phyloP scores from a whole-genome alignment of 2,797 vertebrate species.

The Sebastes glaucus region DNA sequence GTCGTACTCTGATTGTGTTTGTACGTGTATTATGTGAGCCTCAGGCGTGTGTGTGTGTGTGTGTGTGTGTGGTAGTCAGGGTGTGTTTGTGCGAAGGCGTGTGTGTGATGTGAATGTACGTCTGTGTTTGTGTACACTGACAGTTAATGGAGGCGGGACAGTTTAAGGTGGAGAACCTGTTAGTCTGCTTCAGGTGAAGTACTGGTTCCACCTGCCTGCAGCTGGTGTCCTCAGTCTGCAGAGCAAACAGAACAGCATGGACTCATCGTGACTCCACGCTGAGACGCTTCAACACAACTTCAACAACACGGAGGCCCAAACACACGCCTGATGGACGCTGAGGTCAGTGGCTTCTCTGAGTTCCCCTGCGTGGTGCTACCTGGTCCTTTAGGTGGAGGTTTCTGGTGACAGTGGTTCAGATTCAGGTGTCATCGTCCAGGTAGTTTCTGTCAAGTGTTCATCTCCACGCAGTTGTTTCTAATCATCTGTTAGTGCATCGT shows the following conservation, averaged over 20 bases:
- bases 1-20: neutral
- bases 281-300: neutral
- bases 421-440: neutral
- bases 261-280: constrained; percentile 1
- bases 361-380: neutral
- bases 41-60: constrained; percentile 26
- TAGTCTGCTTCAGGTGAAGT: constrained; percentile 60
- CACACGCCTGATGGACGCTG: constrained; percentile 11
- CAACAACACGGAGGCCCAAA: neutral
- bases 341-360: constrained; percentile 53
- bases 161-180: constrained; percentile 69
- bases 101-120: neutral
- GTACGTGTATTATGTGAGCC: neutral
- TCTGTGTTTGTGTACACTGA: constrained; percentile 33
- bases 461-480: neutral
- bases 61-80: constrained; percentile 9
- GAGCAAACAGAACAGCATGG: constrained; percentile 42
- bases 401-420: neutral
- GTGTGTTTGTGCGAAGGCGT: constrained; percentile 50
- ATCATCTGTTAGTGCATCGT: too few species aligned
- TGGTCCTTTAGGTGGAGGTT: neutral
- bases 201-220: constrained; percentile 16
- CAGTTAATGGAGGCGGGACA: constrained; percentile 9
- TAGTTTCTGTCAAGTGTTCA: constrained; percentile 26
- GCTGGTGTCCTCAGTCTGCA: constrained; percentile 37